phyloP scores from a whole-genome alignment of 2,797 vertebrate species.

The Ctenopoma multispine region DNA sequence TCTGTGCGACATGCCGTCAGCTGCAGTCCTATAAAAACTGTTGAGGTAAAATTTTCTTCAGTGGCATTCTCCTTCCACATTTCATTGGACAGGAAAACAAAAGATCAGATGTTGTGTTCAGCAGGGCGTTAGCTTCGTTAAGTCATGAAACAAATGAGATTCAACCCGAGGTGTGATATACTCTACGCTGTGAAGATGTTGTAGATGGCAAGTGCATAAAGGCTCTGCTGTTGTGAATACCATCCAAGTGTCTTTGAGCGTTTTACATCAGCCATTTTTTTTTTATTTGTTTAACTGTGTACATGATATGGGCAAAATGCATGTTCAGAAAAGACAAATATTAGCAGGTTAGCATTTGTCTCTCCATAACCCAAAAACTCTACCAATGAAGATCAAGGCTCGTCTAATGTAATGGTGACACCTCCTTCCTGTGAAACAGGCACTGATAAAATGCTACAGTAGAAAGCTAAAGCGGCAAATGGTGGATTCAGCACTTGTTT shows the following conservation, averaged over 20 bases:
- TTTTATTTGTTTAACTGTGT: constrained; percentile 64
- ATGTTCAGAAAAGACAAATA: constrained; percentile 67
- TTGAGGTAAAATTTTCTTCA: constrained; percentile 28
- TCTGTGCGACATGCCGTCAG: constrained; percentile 26
- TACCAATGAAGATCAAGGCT: constrained; percentile 66
- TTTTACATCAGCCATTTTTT: constrained; percentile 61
- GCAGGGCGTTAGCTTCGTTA: constrained; percentile 23
- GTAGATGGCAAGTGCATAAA: constrained; percentile 70
- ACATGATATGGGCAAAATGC: constrained; percentile 71
- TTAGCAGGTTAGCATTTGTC: constrained; percentile 62
- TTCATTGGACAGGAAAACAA: constrained; percentile 27
- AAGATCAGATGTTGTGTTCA: constrained; percentile 27
- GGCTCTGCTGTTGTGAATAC: constrained; percentile 71
- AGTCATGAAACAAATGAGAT: constrained; percentile 48
- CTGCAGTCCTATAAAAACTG: constrained; percentile 14
- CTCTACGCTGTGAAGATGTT: constrained; percentile 64
- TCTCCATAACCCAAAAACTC: constrained; percentile 57
- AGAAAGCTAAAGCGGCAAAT: constrained; percentile 70
- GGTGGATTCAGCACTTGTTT: constrained; percentile 75
- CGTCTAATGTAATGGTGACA: constrained; percentile 61
- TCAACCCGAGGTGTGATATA: constrained; percentile 45
- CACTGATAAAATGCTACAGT: constrained; percentile 62
- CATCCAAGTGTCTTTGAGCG: constrained; percentile 62
- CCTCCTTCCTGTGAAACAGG: constrained; percentile 75
- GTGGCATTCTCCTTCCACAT: constrained; percentile 28